Evolutionary conservation across 2,113 vertebrate species (phyloP), one percentile per base, ranked within the genome.

Genomic region (Mirounga angustirostris): DNA sequence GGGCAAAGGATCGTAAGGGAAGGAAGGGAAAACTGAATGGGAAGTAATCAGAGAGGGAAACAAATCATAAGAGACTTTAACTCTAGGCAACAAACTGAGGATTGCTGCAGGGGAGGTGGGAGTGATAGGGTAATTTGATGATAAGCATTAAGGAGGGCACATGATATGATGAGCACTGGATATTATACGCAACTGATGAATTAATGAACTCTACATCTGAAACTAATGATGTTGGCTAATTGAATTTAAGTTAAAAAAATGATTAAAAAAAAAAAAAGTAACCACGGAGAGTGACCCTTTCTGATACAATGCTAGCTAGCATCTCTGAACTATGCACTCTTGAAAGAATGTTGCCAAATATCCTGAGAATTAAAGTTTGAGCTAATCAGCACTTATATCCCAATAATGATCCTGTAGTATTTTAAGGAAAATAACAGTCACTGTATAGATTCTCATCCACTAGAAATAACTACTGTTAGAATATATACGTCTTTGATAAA

Each of bases 401-500:
- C 9, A 74, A 30, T 97, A 83, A n/a, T 59, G 10, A 81, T 16
- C 84, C 1, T 61, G 21, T 92, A 89, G 7, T 74, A 59, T 73
- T 91, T 76, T 61, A 59, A 83, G 82, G 30, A 61, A 94, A 91
- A 33, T 30, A 33, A 58, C 15, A 91, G 9, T 78, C 22, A n/a
- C 58, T 54, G 24, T 36, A 71, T 30, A 67, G 86, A 91, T 54
- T 28, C 36, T 22, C 2, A 67, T 76, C 56, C 58, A 30, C 3
- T 18, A 63, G 86, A 86, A 81, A 67, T 81, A 65, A 59, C 65
- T 86, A 81, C 85, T 36, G 14, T 81, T 74, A 26, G 14, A 59
- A 67, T 85, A 86, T 12, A 89, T 81, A 50, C 14, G 91, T 94
- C 50, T 78, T 85, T 76, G 40, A 91, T 43, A 95, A 67, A 67